Base-by-base conservation (phyloP, 1,140 invertebrate species). In the Aleiodes sp. region DNA sequence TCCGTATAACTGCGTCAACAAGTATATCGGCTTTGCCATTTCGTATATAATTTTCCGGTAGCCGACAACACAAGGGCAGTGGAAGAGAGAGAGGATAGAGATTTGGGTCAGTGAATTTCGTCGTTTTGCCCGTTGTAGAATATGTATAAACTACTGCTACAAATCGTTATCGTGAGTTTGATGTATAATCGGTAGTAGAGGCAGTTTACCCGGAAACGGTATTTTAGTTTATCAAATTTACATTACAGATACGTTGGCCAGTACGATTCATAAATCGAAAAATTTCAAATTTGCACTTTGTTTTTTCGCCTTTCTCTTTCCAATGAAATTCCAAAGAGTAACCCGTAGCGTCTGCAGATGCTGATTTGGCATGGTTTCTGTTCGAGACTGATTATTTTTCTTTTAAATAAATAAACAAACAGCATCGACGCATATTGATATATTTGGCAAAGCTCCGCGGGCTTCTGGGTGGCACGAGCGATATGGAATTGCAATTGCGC, bases 391-490 rank as follows among this genome's bases (percentile, higher is more conserved):
- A 65, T 72, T 70, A 29, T 37, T 52, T 56, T 19, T 63, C 59
- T 46, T 62, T 28, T 59, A 24, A 41, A 65, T 14, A 65, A 72
- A 68, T 62, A 72, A 72, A 72, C 56, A 43, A 19, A 68, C 35
- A 46, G 24, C 28, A n/a, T 39, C 7, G 24, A 62, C 61, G 39
- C 64, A 64, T 68, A 72, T 70, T 57, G 64, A 70, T 73, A 56
- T 60, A 73, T 70, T 70, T 69, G 71, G 57, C 61, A 66, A 37
- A 66, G 31, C 59, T 29, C 37, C 35, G 26, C 52, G 68, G 31
- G n/a, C n/a, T n/a, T n/a, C n/a, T n/a, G n/a, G n/a, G n/a, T n/a
- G n/a, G n/a, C n/a, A n/a, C n/a, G n/a, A n/a, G n/a, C 29, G 59
- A 39, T 66, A 41, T 67, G 41, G 37, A 66, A 63, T 57, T 37